Conservation (phyloP, 2,113 vertebrate genomes). For the Bucco capensis region DNA sequence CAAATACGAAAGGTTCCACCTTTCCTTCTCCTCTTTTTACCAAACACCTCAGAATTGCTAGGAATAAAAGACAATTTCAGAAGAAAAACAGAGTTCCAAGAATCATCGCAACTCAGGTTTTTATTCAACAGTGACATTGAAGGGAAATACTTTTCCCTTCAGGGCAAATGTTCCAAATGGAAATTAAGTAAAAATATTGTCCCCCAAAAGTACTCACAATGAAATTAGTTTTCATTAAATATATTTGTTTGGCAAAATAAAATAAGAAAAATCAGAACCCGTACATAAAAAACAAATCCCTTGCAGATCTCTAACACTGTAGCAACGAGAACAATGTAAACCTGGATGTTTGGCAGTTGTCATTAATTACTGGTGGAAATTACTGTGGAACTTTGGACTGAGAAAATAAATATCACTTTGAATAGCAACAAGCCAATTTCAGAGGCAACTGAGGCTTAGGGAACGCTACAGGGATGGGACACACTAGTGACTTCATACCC, state of each 20-base stretch:
- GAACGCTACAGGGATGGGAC: conserved; percentile 39
- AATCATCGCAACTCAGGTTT: conserved; percentile 69
- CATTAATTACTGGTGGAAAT: conserved; percentile 27
- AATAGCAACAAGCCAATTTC: conserved; percentile 28
- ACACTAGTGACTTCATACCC: conserved; percentile 51
- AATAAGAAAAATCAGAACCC: conserved; percentile 72
- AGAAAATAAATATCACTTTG: conserved; percentile 18
- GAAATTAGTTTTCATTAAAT: conserved; percentile 78
- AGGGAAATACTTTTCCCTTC: conserved; percentile 56
- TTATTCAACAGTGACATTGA: conserved; percentile 77
- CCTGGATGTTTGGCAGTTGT: conserved; percentile 56
- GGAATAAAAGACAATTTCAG: not conserved
- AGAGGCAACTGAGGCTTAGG: conserved; percentile 52
- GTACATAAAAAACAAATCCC: conserved; percentile 69
- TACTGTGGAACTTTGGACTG: conserved; percentile 30
- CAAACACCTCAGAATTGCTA: not conserved
- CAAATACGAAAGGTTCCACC: not conserved
- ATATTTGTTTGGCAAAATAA: conserved; percentile 77
- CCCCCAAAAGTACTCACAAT: conserved; percentile 68
- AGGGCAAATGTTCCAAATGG: conserved; percentile 64
- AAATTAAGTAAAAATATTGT: conserved; percentile 74
- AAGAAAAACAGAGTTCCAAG: conserved; percentile 57
- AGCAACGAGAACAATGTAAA: conserved; percentile 64
- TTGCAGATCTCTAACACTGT: conserved; percentile 66
- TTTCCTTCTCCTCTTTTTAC: not conserved